Percentiles rank a stretch among this genome's conserved stretches.
Conservation (phyloP, 2,888 invertebrate species). For the Euproctis similis region DNA sequence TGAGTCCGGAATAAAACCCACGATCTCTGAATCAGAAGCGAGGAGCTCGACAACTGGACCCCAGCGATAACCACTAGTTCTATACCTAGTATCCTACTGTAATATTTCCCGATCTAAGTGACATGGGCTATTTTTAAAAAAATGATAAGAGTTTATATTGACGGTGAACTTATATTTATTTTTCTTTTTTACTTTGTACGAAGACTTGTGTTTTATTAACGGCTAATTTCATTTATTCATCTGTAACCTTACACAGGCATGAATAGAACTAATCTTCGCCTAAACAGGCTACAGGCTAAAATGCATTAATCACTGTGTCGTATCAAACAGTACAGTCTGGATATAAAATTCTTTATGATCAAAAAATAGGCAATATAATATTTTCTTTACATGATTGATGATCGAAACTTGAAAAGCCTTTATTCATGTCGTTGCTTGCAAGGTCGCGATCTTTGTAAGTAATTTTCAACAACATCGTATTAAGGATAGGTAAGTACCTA, state of each 20-base stretch:
- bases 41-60: too few relatives aligned
- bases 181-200: background rate
- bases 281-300: background rate
- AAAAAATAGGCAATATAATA: background rate
- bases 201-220: too few relatives aligned
- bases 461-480: background rate
- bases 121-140: background rate
- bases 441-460: background rate
- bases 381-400: background rate
- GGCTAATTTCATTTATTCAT: too few relatives aligned
- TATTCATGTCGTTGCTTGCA: background rate
- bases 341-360: background rate
- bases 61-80: too few relatives aligned
- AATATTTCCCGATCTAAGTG: too few relatives aligned
- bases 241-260: too few relatives aligned
- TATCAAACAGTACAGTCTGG: background rate
- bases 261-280: background rate
- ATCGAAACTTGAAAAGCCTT: background rate
- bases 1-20: too few relatives aligned
- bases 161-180: background rate
- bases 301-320: background rate
- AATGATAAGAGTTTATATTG: background rate
- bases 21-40: too few relatives aligned
- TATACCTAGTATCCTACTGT: too few relatives aligned
- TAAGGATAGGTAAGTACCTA: too few relatives aligned